phyloP scores from a whole-genome alignment of 2,113 vertebrate genomes.

The Phaethon lepturus region DNA sequence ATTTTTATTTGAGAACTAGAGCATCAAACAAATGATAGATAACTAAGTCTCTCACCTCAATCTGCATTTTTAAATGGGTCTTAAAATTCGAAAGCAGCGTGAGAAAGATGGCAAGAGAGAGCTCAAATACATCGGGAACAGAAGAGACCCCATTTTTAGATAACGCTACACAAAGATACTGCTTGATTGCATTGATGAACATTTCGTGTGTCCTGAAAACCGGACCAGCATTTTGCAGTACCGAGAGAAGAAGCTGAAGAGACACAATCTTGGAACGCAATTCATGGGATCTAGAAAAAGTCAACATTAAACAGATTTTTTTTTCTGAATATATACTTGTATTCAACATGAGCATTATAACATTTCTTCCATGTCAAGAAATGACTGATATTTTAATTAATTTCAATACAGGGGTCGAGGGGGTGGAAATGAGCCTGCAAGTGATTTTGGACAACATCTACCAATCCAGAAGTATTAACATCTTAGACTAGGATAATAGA shows the following conservation, averaged over 20 bases:
- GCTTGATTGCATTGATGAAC: conserved; percentile 98
- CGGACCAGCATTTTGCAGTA: conserved; percentile 93
- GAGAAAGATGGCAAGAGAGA: conserved; percentile 98
- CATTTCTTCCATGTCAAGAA: background rate
- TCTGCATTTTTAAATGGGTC: conserved; percentile 98
- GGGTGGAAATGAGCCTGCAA: background rate
- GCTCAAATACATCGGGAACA: conserved; percentile 96
- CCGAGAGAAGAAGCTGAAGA: conserved; percentile 93
- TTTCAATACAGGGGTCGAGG: background rate
- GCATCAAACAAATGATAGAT: background rate
- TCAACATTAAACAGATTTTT: background rate
- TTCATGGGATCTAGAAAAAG: conserved; percentile 89
- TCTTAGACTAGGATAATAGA: background rate
- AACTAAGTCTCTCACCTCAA: conserved; percentile 83
- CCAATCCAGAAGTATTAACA: background rate
- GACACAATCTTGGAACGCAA: conserved; percentile 95
- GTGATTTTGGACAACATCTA: background rate
- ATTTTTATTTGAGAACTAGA: background rate
- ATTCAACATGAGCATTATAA: background rate
- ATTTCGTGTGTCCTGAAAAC: conserved; percentile 96
- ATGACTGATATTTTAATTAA: background rate
- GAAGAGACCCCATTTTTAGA: conserved; percentile 98
- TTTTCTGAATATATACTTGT: background rate
- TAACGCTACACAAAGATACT: conserved; percentile 95
- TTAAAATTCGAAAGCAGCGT: conserved; percentile 97